Conservation (phyloP, 2,888 invertebrate genomes). For the Nudaria mundana region DNA sequence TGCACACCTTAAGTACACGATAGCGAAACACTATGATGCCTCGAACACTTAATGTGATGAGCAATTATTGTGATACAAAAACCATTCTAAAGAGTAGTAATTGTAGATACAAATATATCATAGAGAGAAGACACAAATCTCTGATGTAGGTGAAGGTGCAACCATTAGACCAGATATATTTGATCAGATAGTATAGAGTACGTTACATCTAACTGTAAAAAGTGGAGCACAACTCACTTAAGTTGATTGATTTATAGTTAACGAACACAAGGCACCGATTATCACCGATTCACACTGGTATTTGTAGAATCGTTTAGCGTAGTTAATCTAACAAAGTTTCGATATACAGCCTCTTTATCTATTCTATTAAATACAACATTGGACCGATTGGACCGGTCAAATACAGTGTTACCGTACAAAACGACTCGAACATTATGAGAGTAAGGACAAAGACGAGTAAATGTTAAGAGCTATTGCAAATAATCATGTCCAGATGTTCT, state of each 20-base stretch:
- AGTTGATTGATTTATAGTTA: constrained; percentile 32
- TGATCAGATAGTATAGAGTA: no score
- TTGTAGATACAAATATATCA: no score
- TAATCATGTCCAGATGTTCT: constrained; percentile 41
- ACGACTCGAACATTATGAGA: neutral
- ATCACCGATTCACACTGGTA: constrained; percentile 55
- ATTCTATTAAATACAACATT: constrained; percentile 7
- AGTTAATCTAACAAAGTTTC: constrained; percentile 51
- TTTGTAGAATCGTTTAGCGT: constrained; percentile 51
- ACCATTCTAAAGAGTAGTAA: no score
- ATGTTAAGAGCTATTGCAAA: constrained; percentile 9
- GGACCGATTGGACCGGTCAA: neutral
- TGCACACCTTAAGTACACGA: no score
- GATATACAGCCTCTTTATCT: constrained; percentile 37
- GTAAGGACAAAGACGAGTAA: neutral
- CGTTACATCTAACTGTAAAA: constrained; percentile 5
- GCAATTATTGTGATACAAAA: no score
- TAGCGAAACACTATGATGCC: no score
- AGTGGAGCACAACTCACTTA: constrained; percentile 18
- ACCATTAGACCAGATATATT: no score
- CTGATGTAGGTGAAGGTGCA: no score
- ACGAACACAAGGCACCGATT: constrained; percentile 39
- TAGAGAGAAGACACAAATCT: no score
- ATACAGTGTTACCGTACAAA: neutral
- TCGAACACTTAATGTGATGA: no score